Percentiles rank a stretch among this genome's conserved stretches.
These are phyloP conservation scores for Nomada goodeniana DNA, from an alignment of 2,888 invertebrate genomes.

Conservation along the genomic window DNA sequence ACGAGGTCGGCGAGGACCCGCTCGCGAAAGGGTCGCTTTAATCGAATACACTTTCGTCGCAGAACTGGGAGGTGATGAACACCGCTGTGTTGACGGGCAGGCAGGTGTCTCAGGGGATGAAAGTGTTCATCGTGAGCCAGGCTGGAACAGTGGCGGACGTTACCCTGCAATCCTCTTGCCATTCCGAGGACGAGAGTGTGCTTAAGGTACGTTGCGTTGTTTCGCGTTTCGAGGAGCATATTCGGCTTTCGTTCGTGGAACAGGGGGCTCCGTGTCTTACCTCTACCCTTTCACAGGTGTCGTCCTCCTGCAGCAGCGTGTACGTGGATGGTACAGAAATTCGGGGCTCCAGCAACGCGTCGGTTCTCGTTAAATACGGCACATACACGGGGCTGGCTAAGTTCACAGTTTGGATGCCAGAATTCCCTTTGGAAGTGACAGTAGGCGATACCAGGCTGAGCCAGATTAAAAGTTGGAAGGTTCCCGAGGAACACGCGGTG, in stretches of 20 bases:
- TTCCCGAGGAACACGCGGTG: constrained; percentile 90
- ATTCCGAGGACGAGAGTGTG: constrained; percentile 97
- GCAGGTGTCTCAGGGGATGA: constrained; percentile 97
- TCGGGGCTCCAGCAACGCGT: constrained; percentile 96
- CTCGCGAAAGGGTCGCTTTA: constrained; percentile 22
- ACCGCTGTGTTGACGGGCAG: constrained; percentile 97
- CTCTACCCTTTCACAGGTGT: constrained; percentile 88
- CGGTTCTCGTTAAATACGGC: constrained; percentile 96
- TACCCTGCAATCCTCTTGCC: constrained; percentile 96
- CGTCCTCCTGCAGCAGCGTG: constrained; percentile 97
- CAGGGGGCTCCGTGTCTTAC: too few species aligned
- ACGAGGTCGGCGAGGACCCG: neutral
- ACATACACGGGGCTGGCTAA: constrained; percentile 94
- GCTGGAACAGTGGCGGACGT: constrained; percentile 98
- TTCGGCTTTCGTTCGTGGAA: neutral
- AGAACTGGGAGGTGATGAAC: constrained; percentile 98
- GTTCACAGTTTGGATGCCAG: constrained; percentile 98
- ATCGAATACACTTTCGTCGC: constrained; percentile 65
- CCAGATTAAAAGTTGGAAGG: constrained; percentile 97
- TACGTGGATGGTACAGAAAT: constrained; percentile 98
- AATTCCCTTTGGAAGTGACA: constrained; percentile 95
- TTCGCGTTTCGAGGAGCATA: neutral
- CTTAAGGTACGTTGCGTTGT: constrained; percentile 90
- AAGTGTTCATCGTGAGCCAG: constrained; percentile 97
- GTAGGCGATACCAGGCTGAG: constrained; percentile 95